A percentile compares a stretch with the other conserved stretches of the same genome.
phyloP scores from a whole-genome alignment of 2,113 vertebrate genomes.

The Cisticola juncidis region DNA sequence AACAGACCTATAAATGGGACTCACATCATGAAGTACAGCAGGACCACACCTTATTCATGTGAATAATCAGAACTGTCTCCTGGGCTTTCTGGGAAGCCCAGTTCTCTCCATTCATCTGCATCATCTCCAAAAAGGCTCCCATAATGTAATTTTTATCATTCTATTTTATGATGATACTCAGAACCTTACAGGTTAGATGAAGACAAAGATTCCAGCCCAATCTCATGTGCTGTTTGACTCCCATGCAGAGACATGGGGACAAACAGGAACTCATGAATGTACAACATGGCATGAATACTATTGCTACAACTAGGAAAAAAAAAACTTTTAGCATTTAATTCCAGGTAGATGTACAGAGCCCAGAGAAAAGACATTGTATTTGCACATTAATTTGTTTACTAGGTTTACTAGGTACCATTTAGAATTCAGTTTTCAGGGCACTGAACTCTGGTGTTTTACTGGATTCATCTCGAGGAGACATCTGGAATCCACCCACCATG shows the following conservation, averaged over 20 bases:
- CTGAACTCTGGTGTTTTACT: not conserved
- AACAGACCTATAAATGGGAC: not conserved
- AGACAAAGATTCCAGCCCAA: not conserved
- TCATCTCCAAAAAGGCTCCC: not conserved
- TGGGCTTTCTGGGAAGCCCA: not conserved
- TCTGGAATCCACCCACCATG: not conserved
- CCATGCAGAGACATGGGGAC: not conserved
- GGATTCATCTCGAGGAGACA: not conserved
- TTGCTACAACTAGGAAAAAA: not conserved
- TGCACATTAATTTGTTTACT: not conserved
- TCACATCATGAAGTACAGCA: not conserved
- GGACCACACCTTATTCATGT: not conserved
- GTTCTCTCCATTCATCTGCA: not conserved
- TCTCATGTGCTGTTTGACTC: not conserved
- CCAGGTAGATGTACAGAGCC: not conserved
- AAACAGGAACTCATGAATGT: not conserved
- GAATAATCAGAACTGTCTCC: not conserved
- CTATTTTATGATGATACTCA: not conserved
- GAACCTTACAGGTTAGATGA: not conserved
- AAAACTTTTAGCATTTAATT: not conserved
- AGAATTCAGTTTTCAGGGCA: not conserved
- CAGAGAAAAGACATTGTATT: not conserved
- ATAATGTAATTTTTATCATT: not conserved
- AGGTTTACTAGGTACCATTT: not conserved
- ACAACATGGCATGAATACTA: accelerated